phyloP scores from a whole-genome alignment of 2,888 invertebrate species.

The Drosophila kanekoi region DNA sequence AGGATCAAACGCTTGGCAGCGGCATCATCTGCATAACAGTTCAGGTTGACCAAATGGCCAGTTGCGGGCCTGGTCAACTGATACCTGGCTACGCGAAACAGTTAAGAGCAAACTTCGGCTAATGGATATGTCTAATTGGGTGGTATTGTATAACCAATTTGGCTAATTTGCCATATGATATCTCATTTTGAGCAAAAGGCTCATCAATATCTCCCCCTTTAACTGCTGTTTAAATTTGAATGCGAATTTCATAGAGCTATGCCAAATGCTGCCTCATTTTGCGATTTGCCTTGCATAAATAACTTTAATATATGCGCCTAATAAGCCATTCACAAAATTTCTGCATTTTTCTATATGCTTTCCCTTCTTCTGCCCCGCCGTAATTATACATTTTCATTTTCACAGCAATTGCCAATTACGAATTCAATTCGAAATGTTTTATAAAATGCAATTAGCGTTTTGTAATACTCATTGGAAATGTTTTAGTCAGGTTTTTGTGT shows the following conservation, averaged over 20 bases:
- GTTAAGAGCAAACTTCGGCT: slow-evolving; percentile 21
- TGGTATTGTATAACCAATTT: slow-evolving; percentile 30
- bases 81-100: slow-evolving; percentile 15
- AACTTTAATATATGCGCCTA: slow-evolving; percentile 6
- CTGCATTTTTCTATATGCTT: neutral
- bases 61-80: slow-evolving; percentile 5
- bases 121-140: slow-evolving; percentile 44
- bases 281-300: slow-evolving; percentile 23
- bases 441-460: slow-evolving; percentile 68
- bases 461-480: slow-evolving; percentile 55
- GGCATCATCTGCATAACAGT: slow-evolving; percentile 56
- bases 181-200: slow-evolving; percentile 9
- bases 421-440: slow-evolving; percentile 72
- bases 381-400: slow-evolving; percentile 9
- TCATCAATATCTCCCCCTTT: neutral
- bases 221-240: neutral
- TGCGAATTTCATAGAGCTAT: neutral
- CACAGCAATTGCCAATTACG: slow-evolving; percentile 60
- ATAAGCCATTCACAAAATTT: slow-evolving; percentile 9
- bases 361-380: neutral
- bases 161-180: slow-evolving; percentile 29
- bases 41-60: slow-evolving; percentile 31
- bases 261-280: neutral
- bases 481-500: slow-evolving; percentile 34
- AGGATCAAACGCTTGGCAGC: slow-evolving; percentile 62